phyloP scores from a whole-genome alignment of 2,113 vertebrate species.

The Chionodraco myersi region DNA sequence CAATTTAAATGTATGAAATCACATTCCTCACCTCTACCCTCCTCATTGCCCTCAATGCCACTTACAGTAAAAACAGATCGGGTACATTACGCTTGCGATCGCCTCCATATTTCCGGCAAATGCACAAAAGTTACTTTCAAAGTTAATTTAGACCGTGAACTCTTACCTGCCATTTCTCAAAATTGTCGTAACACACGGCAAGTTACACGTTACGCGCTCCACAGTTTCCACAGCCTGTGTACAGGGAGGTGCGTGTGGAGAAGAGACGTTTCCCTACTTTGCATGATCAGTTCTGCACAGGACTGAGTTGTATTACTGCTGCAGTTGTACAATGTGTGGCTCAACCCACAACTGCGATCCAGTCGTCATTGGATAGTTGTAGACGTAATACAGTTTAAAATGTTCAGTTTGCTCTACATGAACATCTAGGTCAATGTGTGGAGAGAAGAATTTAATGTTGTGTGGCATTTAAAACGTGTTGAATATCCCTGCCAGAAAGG shows the following conservation, averaged over 20 bases:
- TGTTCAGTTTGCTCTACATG: too few species aligned
- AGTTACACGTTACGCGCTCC: too few species aligned
- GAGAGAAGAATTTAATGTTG: too few species aligned
- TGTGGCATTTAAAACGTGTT: too few species aligned
- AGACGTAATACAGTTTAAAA: too few species aligned
- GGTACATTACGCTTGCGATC: too few species aligned
- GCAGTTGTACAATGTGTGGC: neutral
- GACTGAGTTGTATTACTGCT: neutral
- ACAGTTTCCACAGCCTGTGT: neutral
- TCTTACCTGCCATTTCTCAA: slow-evolving; percentile 47
- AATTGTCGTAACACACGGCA: neutral
- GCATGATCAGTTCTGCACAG: too few species aligned
- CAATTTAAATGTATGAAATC: neutral
- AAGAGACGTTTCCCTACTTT: neutral
- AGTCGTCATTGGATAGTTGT: too few species aligned
- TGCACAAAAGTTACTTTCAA: neutral
- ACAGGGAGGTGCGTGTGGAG: neutral
- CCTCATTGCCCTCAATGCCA: neutral
- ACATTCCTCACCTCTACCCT: neutral
- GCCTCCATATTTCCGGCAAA: neutral
- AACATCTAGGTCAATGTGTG: too few species aligned
- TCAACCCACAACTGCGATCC: too few species aligned
- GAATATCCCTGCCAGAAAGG: too few species aligned
- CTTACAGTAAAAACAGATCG: neutral
- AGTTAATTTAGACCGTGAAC: neutral